These are phyloP conservation scores for Semotilus atromaculatus DNA, from an alignment of 2,797 vertebrate genomes.

Conservation along the genomic window DNA sequence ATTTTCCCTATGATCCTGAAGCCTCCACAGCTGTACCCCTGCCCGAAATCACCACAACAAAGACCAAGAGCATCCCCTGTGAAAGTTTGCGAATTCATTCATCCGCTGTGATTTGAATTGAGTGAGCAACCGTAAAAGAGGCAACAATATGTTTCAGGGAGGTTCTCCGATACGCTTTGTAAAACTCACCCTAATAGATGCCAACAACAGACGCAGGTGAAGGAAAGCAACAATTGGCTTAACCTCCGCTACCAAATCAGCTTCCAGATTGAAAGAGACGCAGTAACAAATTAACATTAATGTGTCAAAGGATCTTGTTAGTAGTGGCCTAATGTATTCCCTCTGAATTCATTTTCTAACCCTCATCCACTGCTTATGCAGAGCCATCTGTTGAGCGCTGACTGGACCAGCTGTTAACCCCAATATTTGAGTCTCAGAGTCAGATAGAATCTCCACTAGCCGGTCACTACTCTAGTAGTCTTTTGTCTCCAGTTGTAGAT, in stretches of 20 bases:
- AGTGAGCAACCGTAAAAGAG: conserved; percentile 24
- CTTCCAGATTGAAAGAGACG: not conserved
- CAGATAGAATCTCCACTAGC: conserved; percentile 2
- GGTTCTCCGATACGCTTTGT: not conserved
- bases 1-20: conserved; percentile 44
- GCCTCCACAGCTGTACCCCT: conserved; percentile 59
- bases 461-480: conserved; percentile 24
- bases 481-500: conserved; percentile 61
- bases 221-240: not conserved
- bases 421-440: conserved; percentile 20
- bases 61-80: conserved; percentile 18
- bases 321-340: conserved; percentile 44
- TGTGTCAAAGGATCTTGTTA: conserved; percentile 37
- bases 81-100: conserved; percentile 41
- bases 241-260: not conserved
- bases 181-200: conserved; percentile 3
- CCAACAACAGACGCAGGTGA: not conserved
- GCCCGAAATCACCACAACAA: conserved; percentile 61
- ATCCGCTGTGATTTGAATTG: conserved; percentile 4
- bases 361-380: conserved; percentile 54
- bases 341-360: conserved; percentile 50
- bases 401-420: conserved; percentile 57
- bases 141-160: conserved; percentile 30
- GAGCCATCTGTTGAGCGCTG: conserved; percentile 58
- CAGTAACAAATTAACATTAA: not conserved